Evolutionary conservation across 2,113 vertebrate genomes (phyloP), one percentile per base, ranked within the genome.

Genomic region (Hippolais icterina): DNA sequence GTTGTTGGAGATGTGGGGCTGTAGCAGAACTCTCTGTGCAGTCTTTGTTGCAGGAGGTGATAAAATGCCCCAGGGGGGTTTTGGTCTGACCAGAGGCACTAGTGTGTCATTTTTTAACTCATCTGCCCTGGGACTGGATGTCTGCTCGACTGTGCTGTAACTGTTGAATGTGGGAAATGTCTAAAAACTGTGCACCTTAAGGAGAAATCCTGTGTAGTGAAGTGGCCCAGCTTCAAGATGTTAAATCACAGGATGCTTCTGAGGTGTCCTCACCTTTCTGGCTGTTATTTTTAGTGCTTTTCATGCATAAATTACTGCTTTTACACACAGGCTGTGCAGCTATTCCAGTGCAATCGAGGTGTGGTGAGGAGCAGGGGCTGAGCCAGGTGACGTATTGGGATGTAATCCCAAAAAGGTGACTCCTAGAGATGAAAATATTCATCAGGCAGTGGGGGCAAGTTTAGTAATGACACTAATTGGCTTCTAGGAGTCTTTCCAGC

Each of bases 101-200:
- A 31, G 3, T 6, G 15, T 52, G 46, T n/a, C 6, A 15, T 31
- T 85, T 57, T 85, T 83, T 47, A 80, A 35, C 20, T 80, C 6
- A 1, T 31, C 3, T 11, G 5, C 11, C 15, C n/a, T 53, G 23
- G 37, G 18, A 39, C 12, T 86, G 11, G 22, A 1, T 12, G 5
- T 44, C 10, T 15, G 8, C 7, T 29, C 42, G 35, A 7, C 23
- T 0, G 0, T 39, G 33, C 37, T 83, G 39, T 24, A 23, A 7
- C 2, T 4, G 10, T 2, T 74, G 42, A 29, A 16, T 0, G 5
- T 29, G 33, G 56, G 39, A 44, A 70, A 49, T 4, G 2, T 6
- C 23, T 13, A 12, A 56, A 3, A 17, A 50, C 24, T 1, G 10
- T 13, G 21, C 7, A 9, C 19, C 19, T 56, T 4, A 11, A 63